Conservation (phyloP, 2,797 vertebrate genomes). For the Leptoclinus maculatus region DNA sequence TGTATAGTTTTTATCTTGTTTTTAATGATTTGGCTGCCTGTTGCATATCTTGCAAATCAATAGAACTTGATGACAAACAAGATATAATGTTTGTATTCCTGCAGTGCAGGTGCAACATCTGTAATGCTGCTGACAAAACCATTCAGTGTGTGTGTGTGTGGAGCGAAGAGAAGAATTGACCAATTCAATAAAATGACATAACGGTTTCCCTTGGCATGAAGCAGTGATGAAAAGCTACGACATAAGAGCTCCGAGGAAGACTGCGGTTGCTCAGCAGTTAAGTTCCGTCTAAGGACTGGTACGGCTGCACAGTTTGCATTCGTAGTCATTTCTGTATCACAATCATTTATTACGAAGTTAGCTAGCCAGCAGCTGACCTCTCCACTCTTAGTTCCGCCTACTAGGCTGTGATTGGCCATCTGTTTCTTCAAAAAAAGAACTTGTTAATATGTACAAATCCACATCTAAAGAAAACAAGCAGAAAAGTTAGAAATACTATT, state of each 20-base stretch:
- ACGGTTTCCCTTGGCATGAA: not conserved
- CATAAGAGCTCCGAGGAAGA: not conserved
- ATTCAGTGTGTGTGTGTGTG: too few relatives aligned
- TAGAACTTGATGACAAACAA: not conserved
- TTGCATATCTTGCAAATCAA: too few relatives aligned
- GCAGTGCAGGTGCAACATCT: slow-evolving; percentile 5
- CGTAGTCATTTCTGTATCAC: not conserved
- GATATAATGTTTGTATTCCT: not conserved
- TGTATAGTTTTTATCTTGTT: too few relatives aligned
- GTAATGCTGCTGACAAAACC: not conserved
- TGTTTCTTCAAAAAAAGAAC: not conserved
- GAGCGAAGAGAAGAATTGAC: not conserved
- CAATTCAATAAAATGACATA: not conserved
- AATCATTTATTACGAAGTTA: not conserved
- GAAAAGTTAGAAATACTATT: not conserved
- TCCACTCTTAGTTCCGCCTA: not conserved
- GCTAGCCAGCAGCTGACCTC: not conserved
- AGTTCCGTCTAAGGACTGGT: not conserved
- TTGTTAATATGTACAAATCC: not conserved
- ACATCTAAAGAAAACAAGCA: not conserved
- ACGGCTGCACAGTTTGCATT: not conserved
- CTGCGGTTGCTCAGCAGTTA: not conserved
- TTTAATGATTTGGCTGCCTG: too few relatives aligned
- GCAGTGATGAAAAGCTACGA: not conserved
- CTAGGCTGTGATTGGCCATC: not conserved